Base-by-base conservation (phyloP, 2,113 vertebrate genomes). In the Cyanistes caeruleus region DNA sequence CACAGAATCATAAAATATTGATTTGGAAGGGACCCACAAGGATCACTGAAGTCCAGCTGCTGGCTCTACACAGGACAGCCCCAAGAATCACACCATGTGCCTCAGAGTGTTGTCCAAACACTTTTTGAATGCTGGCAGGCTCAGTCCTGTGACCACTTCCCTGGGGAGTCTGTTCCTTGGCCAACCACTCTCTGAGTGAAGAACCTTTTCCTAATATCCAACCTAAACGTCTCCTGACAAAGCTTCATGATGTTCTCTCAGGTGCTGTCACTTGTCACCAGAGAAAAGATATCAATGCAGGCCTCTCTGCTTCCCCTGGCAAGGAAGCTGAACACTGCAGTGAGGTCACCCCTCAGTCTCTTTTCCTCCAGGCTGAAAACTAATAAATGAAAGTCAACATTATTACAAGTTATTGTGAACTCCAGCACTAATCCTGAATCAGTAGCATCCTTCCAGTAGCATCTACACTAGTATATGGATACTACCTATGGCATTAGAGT, bases 311-410 rank as follows among this genome's bases (percentile, higher is more conserved):
- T 33, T 49, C 12, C 30, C 25, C 21, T 55, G 24, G 7, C 1
- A 8, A 69, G 48, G 41, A 76, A 55, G 30, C 25, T 43, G 17
- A 18, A 31, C 18, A 19, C 25, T 49, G 49, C 49, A 63, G 7
- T 22, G 41, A 62, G 63, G 31, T 62, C 30, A 48, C 10, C 30
- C 24, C 48, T 69, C 63, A 49, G 49, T 43, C 49, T 56, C 31
- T 35, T 53, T 53, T 69, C 28, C 48, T 84, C 19, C 22, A 33
- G 35, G 19, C 21, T 70, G 11, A 62, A 35, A 63, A 20, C 98
- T 99, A 72, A 69, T 20, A 88, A 33, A 80, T 35, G 56, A 30
- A 92, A 86, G 20, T 78, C 31, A 53, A 10, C 24, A 15, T 69
- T 49, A n/a, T 30, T 75, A 43, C 8, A 23, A 89, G 17, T 37